Conservation (phyloP, 30 jellyfish, hydroid and myxozoan genomes). For the Turritopsis rubra region DNA sequence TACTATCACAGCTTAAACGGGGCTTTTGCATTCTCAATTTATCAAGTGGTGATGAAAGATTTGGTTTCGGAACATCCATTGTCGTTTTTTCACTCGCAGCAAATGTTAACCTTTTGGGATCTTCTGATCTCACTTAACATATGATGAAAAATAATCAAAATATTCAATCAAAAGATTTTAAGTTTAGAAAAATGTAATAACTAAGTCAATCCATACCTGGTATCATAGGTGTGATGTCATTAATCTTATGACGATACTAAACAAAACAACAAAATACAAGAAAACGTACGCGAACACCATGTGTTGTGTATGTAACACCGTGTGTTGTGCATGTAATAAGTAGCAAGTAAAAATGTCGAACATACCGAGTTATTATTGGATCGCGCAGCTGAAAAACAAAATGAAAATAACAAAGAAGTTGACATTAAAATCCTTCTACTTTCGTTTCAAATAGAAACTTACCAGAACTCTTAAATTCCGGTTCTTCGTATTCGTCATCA, state of each 20-base stretch:
- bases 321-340: too few relatives aligned
- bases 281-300: background rate
- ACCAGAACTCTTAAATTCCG: background rate
- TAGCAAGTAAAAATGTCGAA: too few relatives aligned
- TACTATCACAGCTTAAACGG: background rate
- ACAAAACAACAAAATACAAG: background rate
- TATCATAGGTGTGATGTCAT: background rate
- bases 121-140: background rate
- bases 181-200: too few relatives aligned
- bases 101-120: background rate
- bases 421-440: too few relatives aligned
- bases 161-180: too few relatives aligned
- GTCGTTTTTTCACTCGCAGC: background rate
- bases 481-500: conserved; percentile 1
- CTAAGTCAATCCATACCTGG: too few relatives aligned
- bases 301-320: too few relatives aligned
- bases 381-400: background rate
- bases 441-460: too few relatives aligned
- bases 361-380: background rate
- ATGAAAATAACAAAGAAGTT: too few relatives aligned
- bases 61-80: background rate
- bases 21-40: background rate
- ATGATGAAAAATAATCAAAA: too few relatives aligned
- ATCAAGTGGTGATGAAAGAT: background rate
- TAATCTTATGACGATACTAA: background rate